These are phyloP conservation scores for Drosophila lacicola DNA, from an alignment of 2,888 invertebrate genomes.

Conservation along the genomic window DNA sequence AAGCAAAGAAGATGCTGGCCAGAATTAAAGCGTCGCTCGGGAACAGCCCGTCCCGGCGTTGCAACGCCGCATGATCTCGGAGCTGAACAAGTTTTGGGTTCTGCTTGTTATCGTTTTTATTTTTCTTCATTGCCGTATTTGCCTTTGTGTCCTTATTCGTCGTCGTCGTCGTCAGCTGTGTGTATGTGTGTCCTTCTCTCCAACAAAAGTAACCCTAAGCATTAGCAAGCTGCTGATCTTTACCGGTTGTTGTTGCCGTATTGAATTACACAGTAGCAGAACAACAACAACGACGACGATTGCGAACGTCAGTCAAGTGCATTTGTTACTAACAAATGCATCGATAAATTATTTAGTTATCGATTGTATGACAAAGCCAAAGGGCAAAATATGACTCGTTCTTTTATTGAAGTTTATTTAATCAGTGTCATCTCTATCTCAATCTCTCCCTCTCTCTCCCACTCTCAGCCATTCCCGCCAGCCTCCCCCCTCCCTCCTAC, in stretches of 20 bases:
- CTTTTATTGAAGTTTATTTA: slow-evolving; percentile 18
- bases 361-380: slow-evolving; percentile 17
- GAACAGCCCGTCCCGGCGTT: slow-evolving; percentile 42
- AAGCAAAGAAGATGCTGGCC: slow-evolving; percentile 41
- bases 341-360: slow-evolving; percentile 37
- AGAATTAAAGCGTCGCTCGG: slow-evolving; percentile 42
- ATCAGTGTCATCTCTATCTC: slow-evolving; percentile 33
- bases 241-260: slow-evolving; percentile 36
- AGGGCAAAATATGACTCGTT: slow-evolving; percentile 5
- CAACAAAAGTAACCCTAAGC: slow-evolving; percentile 52
- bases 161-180: slow-evolving; percentile 39
- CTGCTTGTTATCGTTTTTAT: slow-evolving; percentile 23
- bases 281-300: slow-evolving; percentile 6
- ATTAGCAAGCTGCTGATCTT: slow-evolving; percentile 55
- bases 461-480: neutral
- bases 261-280: slow-evolving; percentile 40
- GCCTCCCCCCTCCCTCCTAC: neutral
- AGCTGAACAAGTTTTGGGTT: slow-evolving; percentile 66
- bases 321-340: slow-evolving; percentile 27
- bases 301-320: slow-evolving; percentile 39
- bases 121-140: slow-evolving; percentile 48
- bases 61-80: slow-evolving; percentile 53
- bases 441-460: neutral
- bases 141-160: slow-evolving; percentile 77
- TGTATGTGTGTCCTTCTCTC: slow-evolving; percentile 20